These are phyloP conservation scores for Steinernema khuongi DNA, from an alignment of 1,140 invertebrate genomes.

Conservation along the genomic window DNA sequence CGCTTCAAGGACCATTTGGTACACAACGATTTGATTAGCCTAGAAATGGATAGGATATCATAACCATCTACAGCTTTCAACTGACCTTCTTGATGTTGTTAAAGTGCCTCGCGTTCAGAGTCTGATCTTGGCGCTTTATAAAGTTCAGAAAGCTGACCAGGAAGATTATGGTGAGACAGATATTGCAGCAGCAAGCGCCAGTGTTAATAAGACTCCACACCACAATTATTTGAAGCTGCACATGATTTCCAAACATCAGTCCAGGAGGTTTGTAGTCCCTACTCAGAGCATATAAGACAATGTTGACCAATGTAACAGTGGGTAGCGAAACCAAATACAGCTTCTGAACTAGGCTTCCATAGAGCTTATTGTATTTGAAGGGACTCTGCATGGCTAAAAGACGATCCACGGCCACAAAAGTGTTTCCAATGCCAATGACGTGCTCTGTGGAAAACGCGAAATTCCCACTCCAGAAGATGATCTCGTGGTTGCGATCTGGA, in stretches of 20 bases:
- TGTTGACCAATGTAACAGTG: neutral
- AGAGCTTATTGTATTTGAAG: neutral
- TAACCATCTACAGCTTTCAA: neutral
- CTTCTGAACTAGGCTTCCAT: neutral
- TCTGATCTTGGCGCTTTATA: too few relatives aligned
- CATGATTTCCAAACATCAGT: too few relatives aligned
- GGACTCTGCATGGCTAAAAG: neutral
- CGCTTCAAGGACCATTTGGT: neutral
- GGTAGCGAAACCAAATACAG: neutral
- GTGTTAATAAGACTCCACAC: too few relatives aligned
- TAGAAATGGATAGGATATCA: neutral
- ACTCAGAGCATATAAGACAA: neutral
- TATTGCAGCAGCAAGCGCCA: too few relatives aligned
- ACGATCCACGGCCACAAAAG: neutral
- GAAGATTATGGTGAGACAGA: too few relatives aligned
- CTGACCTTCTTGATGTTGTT: neutral
- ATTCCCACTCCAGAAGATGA: neutral
- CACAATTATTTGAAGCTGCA: too few relatives aligned
- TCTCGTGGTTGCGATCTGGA: neutral
- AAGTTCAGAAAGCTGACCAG: too few relatives aligned
- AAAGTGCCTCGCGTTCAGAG: too few relatives aligned
- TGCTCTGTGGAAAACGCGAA: neutral
- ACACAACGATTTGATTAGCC: neutral
- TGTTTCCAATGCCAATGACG: neutral
- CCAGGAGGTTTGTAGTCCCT: too few relatives aligned